Conservation (phyloP, 2,888 invertebrate species). For the Pyrrhia umbra region DNA sequence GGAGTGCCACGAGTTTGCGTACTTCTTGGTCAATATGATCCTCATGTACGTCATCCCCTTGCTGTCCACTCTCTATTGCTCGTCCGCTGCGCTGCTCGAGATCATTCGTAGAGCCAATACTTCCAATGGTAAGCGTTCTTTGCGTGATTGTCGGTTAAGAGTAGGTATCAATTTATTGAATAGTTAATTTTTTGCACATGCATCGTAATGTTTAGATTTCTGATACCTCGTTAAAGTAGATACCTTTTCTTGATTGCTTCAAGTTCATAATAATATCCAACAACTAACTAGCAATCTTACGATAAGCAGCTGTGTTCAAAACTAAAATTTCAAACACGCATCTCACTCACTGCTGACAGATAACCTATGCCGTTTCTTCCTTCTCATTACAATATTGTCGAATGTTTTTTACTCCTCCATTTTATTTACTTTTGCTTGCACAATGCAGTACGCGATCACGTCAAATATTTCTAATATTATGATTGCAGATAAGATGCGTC, state of each 20-base stretch:
- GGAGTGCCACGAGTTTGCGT: constrained; percentile 93
- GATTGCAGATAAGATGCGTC: constrained; percentile 91
- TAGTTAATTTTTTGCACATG: too few relatives aligned
- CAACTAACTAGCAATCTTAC: neutral
- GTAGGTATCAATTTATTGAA: neutral
- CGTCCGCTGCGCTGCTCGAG: constrained; percentile 96
- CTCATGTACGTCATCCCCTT: constrained; percentile 97
- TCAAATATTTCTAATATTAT: neutral
- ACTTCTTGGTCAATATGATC: constrained; percentile 95
- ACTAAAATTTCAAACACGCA: neutral
- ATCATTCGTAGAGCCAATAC: constrained; percentile 94
- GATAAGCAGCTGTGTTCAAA: neutral
- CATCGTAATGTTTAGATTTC: neutral
- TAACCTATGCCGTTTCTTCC: neutral
- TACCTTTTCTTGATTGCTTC: neutral
- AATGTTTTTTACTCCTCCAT: neutral
- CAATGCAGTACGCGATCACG: neutral
- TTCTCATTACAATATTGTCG: neutral
- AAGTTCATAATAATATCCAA: neutral
- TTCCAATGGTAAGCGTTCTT: constrained; percentile 82
- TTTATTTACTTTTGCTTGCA: neutral
- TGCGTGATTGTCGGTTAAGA: neutral
- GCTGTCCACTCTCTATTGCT: constrained; percentile 96
- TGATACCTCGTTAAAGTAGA: neutral
- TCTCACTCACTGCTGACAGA: neutral